phyloP scores from a whole-genome alignment of 2,797 vertebrate genomes.

The Tympanoctomys barrerae region DNA sequence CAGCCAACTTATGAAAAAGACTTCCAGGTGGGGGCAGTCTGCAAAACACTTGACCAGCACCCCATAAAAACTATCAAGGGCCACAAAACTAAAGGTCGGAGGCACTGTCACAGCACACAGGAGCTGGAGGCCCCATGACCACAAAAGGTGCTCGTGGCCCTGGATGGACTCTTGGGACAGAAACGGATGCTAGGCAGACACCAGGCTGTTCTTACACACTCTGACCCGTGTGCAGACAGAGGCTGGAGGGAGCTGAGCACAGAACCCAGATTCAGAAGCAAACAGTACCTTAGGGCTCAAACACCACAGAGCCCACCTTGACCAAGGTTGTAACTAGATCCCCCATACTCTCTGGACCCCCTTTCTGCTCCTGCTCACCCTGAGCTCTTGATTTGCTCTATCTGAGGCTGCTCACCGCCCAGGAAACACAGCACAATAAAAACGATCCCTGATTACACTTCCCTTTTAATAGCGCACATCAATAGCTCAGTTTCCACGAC shows the following conservation, averaged over 20 bases:
- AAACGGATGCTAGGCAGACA: not conserved
- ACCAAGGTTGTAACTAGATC: not conserved
- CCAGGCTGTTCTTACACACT: too few relatives aligned
- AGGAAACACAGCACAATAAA: not conserved
- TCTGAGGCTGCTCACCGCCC: not conserved
- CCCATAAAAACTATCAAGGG: too few relatives aligned
- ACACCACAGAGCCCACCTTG: not conserved
- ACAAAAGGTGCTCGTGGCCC: accelerated
- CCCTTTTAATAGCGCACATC: not conserved
- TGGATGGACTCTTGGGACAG: accelerated
- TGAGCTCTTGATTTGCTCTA: accelerated
- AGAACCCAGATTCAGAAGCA: not conserved
- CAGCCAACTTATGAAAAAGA: not conserved
- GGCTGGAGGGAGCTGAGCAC: not conserved
- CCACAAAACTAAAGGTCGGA: not conserved
- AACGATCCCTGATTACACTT: not conserved
- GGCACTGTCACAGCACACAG: not conserved
- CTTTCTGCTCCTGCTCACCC: accelerated
- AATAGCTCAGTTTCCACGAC: not conserved
- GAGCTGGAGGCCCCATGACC: accelerated
- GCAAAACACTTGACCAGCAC: not conserved
- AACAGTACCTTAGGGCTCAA: accelerated
- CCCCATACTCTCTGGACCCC: accelerated
- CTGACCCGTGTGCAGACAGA: accelerated
- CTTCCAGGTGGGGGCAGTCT: not conserved